Conservation (phyloP, 92 coral and sea anemone species). For the Zoanthus sociatus region DNA sequence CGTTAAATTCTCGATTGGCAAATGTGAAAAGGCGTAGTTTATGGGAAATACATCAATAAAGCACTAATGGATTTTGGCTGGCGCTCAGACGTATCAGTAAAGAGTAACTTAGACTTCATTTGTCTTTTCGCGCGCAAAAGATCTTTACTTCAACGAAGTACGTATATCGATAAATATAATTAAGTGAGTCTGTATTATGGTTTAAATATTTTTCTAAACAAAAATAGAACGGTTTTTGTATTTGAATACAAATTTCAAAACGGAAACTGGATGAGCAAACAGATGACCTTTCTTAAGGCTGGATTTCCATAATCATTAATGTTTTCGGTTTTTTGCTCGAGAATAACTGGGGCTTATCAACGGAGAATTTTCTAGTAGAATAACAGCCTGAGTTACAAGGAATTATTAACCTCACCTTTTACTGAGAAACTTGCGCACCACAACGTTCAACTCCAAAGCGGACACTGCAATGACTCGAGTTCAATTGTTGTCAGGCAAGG, state of each 20-base stretch:
- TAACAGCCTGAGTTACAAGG: too few relatives aligned
- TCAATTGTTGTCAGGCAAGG: slow-evolving; percentile 23
- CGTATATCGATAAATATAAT: background rate
- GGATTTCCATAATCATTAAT: too few relatives aligned
- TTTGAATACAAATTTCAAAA: background rate
- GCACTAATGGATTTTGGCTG: background rate
- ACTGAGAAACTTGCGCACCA: background rate
- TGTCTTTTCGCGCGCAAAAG: slow-evolving; percentile 30
- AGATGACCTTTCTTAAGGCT: too few relatives aligned
- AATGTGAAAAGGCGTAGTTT: too few relatives aligned
- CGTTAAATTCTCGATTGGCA: too few relatives aligned
- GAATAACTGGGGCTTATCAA: too few relatives aligned
- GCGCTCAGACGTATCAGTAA: slow-evolving; percentile 7
- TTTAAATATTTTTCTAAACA: too few relatives aligned
- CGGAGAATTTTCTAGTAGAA: too few relatives aligned
- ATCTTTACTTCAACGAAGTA: background rate
- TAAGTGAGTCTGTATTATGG: background rate
- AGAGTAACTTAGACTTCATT: background rate
- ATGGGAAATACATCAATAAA: too few relatives aligned
- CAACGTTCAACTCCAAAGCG: background rate
- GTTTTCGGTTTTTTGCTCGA: too few relatives aligned
- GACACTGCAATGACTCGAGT: background rate
- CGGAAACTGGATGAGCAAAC: background rate
- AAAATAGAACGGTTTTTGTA: too few relatives aligned
- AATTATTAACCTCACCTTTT: background rate